Conservation (phyloP, 2,888 invertebrate species). For the Lypha dubia region DNA sequence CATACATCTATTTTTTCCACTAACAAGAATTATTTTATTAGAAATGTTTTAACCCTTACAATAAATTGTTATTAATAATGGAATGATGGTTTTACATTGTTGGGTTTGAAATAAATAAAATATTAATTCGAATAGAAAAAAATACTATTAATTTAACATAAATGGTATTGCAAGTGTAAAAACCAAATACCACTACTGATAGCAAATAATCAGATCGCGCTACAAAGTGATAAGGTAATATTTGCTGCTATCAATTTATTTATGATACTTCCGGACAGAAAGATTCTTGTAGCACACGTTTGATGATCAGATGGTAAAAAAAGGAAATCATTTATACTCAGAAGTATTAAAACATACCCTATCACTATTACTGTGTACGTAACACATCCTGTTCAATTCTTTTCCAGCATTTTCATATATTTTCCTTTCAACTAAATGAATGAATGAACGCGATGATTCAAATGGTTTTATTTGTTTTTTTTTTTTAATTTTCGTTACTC, state of each 20-base stretch:
- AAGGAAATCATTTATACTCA: no score
- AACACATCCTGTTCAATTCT: not conserved
- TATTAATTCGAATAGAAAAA: slow-evolving; percentile 18
- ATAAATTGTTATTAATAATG: slow-evolving; percentile 16
- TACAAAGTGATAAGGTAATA: not conserved
- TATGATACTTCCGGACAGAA: no score
- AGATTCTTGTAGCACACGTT: no score
- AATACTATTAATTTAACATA: slow-evolving; percentile 3
- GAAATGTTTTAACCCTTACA: slow-evolving; percentile 2
- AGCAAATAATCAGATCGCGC: not conserved
- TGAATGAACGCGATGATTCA: not conserved
- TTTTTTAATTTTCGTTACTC: slow-evolving; percentile 9
- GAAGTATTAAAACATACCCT: not conserved
- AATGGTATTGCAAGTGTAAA: slow-evolving; percentile 11
- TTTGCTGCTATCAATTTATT: no score
- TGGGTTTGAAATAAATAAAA: slow-evolving; percentile 12
- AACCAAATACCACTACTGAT: slow-evolving; percentile 25
- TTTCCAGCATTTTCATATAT: not conserved
- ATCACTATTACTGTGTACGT: not conserved
- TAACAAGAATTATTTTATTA: slow-evolving; percentile 4
- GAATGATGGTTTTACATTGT: slow-evolving; percentile 2
- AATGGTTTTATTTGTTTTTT: not conserved
- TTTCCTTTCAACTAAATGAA: not conserved
- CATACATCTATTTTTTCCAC: not conserved
- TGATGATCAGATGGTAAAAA: no score